Evolutionary conservation across 2,888 invertebrate species (phyloP).

Genomic region (Antheraea assamensis): DNA sequence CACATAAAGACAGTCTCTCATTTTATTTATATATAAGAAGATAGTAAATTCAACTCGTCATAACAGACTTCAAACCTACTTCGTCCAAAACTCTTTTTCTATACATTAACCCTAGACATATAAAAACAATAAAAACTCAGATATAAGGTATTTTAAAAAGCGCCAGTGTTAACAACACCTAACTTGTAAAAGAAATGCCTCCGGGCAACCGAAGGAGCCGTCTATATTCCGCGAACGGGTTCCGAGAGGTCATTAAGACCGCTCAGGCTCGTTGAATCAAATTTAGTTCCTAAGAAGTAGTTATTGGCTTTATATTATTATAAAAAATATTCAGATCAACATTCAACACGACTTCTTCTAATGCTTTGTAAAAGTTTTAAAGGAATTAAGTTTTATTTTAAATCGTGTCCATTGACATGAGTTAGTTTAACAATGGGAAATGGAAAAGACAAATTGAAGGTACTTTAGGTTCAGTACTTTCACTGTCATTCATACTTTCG

Average conservation of each 20-base stretch:
- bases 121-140: neutral
- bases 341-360: neutral
- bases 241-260: slow-evolving; percentile 15
- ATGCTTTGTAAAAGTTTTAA: neutral
- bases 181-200: slow-evolving; percentile 14
- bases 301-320: slow-evolving; percentile 5
- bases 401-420: neutral
- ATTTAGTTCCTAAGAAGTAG: slow-evolving; percentile 16
- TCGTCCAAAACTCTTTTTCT: neutral
- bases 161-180: neutral
- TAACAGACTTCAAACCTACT: neutral
- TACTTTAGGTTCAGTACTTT: neutral
- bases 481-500: neutral
- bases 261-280: neutral
- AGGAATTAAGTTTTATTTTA: neutral
- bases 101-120: neutral
- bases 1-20: no score
- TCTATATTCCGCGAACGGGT: slow-evolving; percentile 16
- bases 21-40: no score
- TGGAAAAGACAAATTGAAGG: neutral
- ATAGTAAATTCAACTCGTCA: no score
- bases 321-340: neutral
- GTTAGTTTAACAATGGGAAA: neutral
- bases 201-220: slow-evolving; percentile 14
- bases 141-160: neutral